phyloP scores from a whole-genome alignment of 2,888 invertebrate species.

The Noctua fimbriata region DNA sequence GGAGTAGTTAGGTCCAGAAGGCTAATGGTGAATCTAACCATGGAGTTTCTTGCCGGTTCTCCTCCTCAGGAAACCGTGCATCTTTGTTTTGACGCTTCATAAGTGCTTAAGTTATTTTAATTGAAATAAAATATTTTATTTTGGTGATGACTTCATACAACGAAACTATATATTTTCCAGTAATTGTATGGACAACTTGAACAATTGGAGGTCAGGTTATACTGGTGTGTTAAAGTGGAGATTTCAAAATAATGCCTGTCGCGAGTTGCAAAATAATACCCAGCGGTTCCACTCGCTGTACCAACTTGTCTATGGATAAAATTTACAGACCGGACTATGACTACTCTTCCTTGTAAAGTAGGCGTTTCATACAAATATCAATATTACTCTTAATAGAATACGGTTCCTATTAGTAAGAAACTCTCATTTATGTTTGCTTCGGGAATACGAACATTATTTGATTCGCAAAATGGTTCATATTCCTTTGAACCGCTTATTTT shows the following conservation, averaged over 20 bases:
- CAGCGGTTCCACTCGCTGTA: neutral
- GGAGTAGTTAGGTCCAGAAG: conserved; percentile 6
- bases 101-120: neutral
- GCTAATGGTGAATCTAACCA: neutral
- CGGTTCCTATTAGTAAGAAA: neutral
- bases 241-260: neutral
- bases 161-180: neutral
- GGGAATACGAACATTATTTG: neutral
- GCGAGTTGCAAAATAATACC: neutral
- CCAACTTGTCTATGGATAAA: neutral
- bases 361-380: neutral
- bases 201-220: neutral
- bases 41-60: neutral
- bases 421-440: neutral
- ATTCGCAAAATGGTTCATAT: neutral
- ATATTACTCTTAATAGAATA: neutral
- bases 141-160: neutral
- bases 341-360: neutral
- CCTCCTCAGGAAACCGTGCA: neutral
- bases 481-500: neutral
- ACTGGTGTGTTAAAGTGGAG: neutral
- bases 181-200: neutral
- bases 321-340: neutral
- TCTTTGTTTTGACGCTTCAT: neutral
- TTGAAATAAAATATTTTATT: neutral